These are phyloP conservation scores for Cebus imitator DNA, from an alignment of 2,113 vertebrate species.

Conservation along the genomic window DNA sequence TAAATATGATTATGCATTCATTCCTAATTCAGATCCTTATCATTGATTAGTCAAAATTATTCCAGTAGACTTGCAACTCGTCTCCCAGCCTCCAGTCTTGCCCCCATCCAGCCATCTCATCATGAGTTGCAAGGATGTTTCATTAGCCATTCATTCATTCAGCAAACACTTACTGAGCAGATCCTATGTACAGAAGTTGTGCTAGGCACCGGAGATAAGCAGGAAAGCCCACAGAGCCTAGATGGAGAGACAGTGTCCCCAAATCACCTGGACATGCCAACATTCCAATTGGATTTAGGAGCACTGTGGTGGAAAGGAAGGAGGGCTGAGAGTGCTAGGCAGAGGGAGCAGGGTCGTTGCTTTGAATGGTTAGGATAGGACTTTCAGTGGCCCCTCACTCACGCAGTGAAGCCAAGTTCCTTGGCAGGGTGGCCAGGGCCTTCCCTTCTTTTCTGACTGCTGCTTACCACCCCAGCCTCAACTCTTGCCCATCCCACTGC, in stretches of 20 bases:
- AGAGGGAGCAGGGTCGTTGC: background rate
- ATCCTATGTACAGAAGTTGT: background rate
- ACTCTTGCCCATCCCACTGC: background rate
- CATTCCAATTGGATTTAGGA: background rate
- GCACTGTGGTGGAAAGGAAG: background rate
- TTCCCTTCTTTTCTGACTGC: background rate
- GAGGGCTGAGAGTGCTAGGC: background rate
- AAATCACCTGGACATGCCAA: background rate
- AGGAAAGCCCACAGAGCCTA: background rate
- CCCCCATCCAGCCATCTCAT: background rate
- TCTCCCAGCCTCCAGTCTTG: background rate
- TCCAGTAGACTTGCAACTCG: background rate
- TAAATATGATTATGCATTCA: rapidly evolving
- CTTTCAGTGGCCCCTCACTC: background rate
- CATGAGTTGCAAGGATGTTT: background rate
- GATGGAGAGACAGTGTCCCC: background rate
- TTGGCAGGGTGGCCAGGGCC: background rate
- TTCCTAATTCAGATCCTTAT: background rate
- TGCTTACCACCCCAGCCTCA: background rate
- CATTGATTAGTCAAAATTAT: background rate
- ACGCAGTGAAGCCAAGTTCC: background rate
- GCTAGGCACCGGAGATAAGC: background rate
- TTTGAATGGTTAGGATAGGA: background rate
- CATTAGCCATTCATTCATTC: conserved; percentile 19
- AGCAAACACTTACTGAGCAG: background rate